phyloP scores from a whole-genome alignment of 2,113 vertebrate species.

The Brachyhypopomus occidentalis region DNA sequence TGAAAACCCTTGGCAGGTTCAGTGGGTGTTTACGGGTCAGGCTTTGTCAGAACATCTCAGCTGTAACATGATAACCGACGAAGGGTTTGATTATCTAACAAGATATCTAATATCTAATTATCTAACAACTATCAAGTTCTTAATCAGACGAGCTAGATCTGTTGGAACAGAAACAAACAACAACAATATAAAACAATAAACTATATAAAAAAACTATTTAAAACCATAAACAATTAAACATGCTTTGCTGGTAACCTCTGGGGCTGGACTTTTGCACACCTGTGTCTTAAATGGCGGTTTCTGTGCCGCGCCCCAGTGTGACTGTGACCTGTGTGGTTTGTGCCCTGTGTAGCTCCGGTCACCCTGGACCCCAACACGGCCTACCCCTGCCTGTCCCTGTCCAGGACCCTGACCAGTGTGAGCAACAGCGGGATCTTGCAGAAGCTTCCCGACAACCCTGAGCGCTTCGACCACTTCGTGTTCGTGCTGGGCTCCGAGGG shows the following conservation, averaged over 20 bases:
- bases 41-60: background rate
- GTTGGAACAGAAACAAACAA: background rate
- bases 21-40: background rate
- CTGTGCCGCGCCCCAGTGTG: too few relatives aligned
- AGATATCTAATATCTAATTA: too few relatives aligned
- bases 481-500: slow-evolving; percentile 76
- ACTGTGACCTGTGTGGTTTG: background rate
- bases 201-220: too few relatives aligned
- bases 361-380: slow-evolving; percentile 78
- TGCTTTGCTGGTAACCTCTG: too few relatives aligned
- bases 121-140: too few relatives aligned
- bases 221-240: too few relatives aligned
- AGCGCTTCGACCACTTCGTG: slow-evolving; percentile 77
- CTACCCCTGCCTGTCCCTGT: slow-evolving; percentile 74
- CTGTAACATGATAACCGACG: too few relatives aligned
- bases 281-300: too few relatives aligned
- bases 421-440: slow-evolving; percentile 67
- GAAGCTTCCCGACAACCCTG: slow-evolving; percentile 72
- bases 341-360: slow-evolving; percentile 69
- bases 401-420: slow-evolving; percentile 69
- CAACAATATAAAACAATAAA: too few relatives aligned
- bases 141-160: background rate
- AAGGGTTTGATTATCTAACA: too few relatives aligned
- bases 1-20: background rate
- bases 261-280: too few relatives aligned